Percentiles rank a stretch among this genome's conserved stretches.
These are phyloP conservation scores for Synanthedon tipuliformis DNA, from an alignment of 2,888 invertebrate genomes.

Conservation along the genomic window DNA sequence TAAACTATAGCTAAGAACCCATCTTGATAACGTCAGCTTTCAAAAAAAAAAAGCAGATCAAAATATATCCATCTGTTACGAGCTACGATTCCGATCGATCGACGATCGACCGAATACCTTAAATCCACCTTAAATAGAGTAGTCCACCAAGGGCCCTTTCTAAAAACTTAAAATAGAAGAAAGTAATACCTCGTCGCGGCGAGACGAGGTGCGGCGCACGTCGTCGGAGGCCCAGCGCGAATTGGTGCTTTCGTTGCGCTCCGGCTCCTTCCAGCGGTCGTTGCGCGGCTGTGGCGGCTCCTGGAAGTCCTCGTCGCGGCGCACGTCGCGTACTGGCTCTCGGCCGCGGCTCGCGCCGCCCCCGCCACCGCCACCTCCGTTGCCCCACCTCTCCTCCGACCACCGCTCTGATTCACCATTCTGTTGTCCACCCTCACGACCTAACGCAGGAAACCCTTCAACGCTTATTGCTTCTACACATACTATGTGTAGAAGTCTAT, in stretches of 20 bases:
- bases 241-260: constrained; percentile 39
- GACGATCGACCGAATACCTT: too few relatives aligned
- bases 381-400: constrained; percentile 34
- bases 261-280: constrained; percentile 74
- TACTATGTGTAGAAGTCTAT: too few relatives aligned
- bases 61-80: too few relatives aligned
- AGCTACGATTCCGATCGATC: too few relatives aligned
- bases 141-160: too few relatives aligned
- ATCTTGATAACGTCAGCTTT: too few relatives aligned
- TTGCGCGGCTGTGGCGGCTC: constrained; percentile 65
- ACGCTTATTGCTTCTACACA: too few relatives aligned
- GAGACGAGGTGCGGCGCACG: constrained; percentile 52
- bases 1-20: too few relatives aligned
- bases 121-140: too few relatives aligned
- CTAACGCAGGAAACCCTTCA: constrained; percentile 12
- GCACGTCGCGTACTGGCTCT: constrained; percentile 33
- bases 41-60: too few relatives aligned
- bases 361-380: constrained; percentile 18
- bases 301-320: constrained; percentile 36
- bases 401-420: constrained; percentile 65
- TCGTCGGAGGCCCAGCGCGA: constrained; percentile 60
- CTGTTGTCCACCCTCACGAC: constrained; percentile 61
- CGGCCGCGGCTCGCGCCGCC: constrained; percentile 18
- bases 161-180: too few relatives aligned
- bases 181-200: constrained; percentile 49